These are phyloP conservation scores for Anguilla marmorata DNA, from an alignment of 2,797 vertebrate species.

Conservation along the genomic window DNA sequence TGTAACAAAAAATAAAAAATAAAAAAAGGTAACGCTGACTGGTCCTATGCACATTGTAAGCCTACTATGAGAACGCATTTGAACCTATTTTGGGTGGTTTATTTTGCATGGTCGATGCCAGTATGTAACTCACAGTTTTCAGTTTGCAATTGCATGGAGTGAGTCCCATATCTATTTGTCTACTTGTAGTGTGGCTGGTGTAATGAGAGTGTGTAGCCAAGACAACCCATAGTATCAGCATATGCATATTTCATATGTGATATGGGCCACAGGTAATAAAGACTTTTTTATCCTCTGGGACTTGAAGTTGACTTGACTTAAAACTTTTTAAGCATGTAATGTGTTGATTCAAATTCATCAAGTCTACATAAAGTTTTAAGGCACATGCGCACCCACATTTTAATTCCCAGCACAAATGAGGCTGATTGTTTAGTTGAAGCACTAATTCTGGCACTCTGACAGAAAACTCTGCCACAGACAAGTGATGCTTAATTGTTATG, in stretches of 20 bases:
- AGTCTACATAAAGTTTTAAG: background rate
- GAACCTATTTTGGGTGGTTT: background rate
- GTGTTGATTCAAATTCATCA: background rate
- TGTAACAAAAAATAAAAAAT: too few relatives aligned
- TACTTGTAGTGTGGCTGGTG: background rate
- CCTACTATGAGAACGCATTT: background rate
- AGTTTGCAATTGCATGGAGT: background rate
- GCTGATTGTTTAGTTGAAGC: constrained; percentile 1
- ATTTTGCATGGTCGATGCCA: background rate
- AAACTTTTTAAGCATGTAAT: too few relatives aligned
- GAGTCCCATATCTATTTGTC: background rate
- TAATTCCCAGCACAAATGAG: background rate
- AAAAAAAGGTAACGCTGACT: background rate
- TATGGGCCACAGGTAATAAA: too few relatives aligned
- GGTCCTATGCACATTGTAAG: background rate
- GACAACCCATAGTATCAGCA: background rate
- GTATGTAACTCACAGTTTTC: background rate
- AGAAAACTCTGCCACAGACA: constrained; percentile 6
- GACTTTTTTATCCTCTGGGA: too few relatives aligned
- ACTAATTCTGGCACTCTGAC: background rate
- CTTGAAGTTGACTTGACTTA: too few relatives aligned
- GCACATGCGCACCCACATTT: background rate
- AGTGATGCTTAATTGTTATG: constrained; percentile 19
- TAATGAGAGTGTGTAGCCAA: background rate
- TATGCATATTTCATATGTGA: background rate